phyloP scores from a whole-genome alignment of 2,113 vertebrate species.

The Grus americana region DNA sequence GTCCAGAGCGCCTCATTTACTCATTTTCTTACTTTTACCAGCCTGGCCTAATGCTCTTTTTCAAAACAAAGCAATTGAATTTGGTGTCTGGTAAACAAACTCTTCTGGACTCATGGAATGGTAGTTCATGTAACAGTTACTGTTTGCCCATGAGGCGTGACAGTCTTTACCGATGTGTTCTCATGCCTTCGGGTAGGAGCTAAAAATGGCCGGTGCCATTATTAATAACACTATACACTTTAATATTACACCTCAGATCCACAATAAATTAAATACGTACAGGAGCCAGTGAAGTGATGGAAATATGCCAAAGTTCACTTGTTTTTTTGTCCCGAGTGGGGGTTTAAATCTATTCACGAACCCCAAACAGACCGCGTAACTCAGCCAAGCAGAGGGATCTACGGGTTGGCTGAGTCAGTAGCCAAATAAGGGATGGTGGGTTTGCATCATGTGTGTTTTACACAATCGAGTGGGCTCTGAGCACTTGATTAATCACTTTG shows the following conservation, averaged over 20 bases:
- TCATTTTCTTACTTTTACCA: neutral
- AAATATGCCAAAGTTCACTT: neutral
- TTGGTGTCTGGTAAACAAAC: neutral
- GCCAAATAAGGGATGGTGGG: neutral
- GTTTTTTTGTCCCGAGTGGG: neutral
- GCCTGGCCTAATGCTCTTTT: neutral
- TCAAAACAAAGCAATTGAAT: conserved; percentile 27
- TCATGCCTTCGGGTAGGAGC: neutral
- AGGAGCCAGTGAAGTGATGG: neutral
- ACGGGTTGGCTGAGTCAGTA: neutral
- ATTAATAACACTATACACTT: neutral
- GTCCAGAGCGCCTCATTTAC: conserved; percentile 11
- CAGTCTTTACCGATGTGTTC: neutral
- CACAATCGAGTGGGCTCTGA: neutral
- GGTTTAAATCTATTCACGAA: neutral
- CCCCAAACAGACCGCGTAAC: neutral
- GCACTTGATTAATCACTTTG: conserved; percentile 17
- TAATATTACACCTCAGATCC: neutral
- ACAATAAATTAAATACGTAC: neutral
- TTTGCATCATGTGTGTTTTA: neutral
- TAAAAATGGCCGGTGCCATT: neutral
- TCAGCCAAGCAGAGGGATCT: neutral
- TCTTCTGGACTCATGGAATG: neutral
- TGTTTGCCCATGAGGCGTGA: neutral
- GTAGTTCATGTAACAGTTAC: neutral